Base-by-base conservation (phyloP, 1,140 invertebrate genomes). In the Pachyrhynchus sulphureomaculatus region DNA sequence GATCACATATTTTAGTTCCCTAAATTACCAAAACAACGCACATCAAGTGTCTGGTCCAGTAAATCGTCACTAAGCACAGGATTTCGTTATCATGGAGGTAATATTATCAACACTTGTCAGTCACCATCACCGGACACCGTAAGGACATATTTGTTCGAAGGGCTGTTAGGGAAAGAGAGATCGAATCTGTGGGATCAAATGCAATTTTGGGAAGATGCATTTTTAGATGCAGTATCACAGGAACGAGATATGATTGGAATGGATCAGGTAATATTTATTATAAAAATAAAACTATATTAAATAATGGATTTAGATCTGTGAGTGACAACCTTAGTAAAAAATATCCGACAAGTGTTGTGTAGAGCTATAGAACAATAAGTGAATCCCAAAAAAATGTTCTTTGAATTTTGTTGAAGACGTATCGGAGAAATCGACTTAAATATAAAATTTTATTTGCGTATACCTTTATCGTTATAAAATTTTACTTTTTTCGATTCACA, bases 201-300 rank as follows among this genome's bases (percentile, higher is more conserved):
- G 92, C 95, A 99, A 73, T 99, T 99, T 78, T 99, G 98, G 97
- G 97, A 99, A 79, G 96, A 99, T 77, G 92, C 93, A 0, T 99
- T 99, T 75, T 80, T 99, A 20, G 97, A 99, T 79, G 95, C 96
- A 0, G 97, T 99, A 0, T 96, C 96, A 44, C 96, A 99, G 78
- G 98, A 99, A 76, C 82, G 98, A 48, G 97, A 99, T 75, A 95
- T 99, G 83, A 94, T 99, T 62, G 98, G 98, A 51, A 98, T 99
- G 96, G 98, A 99, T 80, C 96, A 99, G 73, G 75, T 76, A 67
- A 56, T 8, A 18, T 13, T 23, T 36, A 37, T 10, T 52, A 15
- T 33, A 10, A 47, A 47, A 12, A 23, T 2, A 47, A 2, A 20
- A 4, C 23, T 20, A 21, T 13, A 47, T n/a, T 10, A 21, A 18